Percentiles rank a stretch among this genome's conserved stretches.
phyloP scores from a whole-genome alignment of 2,888 invertebrate species.

The Sipunculus nudus region DNA sequence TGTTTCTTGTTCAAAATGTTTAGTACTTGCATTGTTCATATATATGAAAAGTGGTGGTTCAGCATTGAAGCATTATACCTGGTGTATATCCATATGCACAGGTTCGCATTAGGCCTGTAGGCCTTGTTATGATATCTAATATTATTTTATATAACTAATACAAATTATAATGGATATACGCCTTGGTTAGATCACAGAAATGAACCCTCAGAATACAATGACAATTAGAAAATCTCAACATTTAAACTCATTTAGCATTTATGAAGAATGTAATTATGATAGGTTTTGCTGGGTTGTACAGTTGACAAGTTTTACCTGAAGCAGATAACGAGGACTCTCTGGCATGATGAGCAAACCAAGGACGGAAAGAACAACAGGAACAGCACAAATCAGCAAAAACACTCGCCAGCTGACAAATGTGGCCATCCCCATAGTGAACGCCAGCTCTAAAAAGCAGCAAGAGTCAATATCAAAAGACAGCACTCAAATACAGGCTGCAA shows the following conservation, averaged over 20 bases:
- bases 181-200: not conserved
- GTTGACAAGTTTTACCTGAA: slow-evolving; percentile 15
- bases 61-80: too few species aligned
- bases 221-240: not conserved
- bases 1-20: too few species aligned
- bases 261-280: not conserved
- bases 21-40: too few species aligned
- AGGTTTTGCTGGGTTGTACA: not conserved
- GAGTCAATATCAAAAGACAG: too few species aligned
- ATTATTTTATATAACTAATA: too few species aligned
- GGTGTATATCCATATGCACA: too few species aligned
- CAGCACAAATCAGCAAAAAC: slow-evolving; percentile 23
- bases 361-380: slow-evolving; percentile 20
- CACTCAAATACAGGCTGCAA: too few species aligned
- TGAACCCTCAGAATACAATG: too few species aligned
- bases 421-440: not conserved
- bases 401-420: slow-evolving; percentile 22
- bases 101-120: too few species aligned
- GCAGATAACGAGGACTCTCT: slow-evolving; percentile 26
- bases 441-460: slow-evolving; percentile 8
- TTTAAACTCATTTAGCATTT: not conserved
- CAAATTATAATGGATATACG: too few species aligned
- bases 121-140: too few species aligned
- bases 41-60: too few species aligned
- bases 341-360: slow-evolving; percentile 24